Evolutionary conservation across 2,797 vertebrate species (phyloP), one percentile per base, ranked within the genome.

Genomic region (Gymnothorax reevesii): DNA sequence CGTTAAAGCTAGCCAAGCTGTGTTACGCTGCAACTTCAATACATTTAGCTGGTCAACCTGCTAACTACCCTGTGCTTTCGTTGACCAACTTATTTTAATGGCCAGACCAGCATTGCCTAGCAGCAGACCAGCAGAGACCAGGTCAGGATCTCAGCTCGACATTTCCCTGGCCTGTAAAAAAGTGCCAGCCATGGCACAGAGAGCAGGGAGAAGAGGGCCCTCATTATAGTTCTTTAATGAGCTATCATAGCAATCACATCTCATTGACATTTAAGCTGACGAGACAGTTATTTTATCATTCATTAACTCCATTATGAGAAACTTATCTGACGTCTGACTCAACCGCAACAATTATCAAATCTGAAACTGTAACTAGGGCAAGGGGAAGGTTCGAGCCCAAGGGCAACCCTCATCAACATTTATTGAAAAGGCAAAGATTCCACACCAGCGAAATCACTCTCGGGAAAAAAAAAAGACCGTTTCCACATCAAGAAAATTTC

Each of bases 291-390:
- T 83, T 64, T 71, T 64, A 20, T 57, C 69, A 42, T 88, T 86
- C 88, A 89, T 90, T 91, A 88, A 89, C 87, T 88, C 85, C 91
- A 87, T 89, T 88, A 54, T 73, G 55, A 64, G 89, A 91, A 89
- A 89, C 73, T 57, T 57, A 85, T 88, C 88, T 89, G 89, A 91
- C 87, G 89, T 90, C 88, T 75, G 87, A 88, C 89, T 92, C 88
- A 87, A 69, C 90, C 42, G 59, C 86, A 57, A 87, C 86, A 87
- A 55, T 88, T 90, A 87, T 77, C 60, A 64, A 59, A 85, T 88
- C 84, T 85, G 79, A 82, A 83, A 88, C 85, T 89, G 88, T 64
- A 89, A 87, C 86, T 86, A 89, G 88, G 87, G 52, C 84, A 88
- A 64, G 75, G 83, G 12, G 83, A 17, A 87, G 88, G 88, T 89